phyloP scores from a whole-genome alignment of 2,888 invertebrate species.

The Ichneumoninae sp. region DNA sequence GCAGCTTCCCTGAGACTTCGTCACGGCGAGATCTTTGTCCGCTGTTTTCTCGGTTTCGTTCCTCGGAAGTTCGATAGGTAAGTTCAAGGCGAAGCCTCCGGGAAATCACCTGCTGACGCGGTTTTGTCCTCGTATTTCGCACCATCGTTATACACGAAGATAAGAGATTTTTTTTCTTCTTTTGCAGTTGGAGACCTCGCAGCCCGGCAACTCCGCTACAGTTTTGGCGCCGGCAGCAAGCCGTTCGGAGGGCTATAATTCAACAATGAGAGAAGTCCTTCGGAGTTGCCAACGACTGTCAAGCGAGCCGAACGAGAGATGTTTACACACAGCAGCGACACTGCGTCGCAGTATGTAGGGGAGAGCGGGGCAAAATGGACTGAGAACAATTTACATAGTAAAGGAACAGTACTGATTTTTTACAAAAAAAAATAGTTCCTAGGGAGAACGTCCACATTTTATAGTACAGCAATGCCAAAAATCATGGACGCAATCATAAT shows the following conservation, averaged over 20 bases:
- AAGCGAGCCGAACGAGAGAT: background rate
- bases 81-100: background rate
- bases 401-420: too few relatives aligned
- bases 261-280: slow-evolving; percentile 47
- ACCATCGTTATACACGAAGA: background rate
- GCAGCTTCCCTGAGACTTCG: background rate
- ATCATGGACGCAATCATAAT: too few relatives aligned
- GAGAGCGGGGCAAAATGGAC: too few relatives aligned
- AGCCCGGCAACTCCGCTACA: background rate
- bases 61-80: background rate
- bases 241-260: slow-evolving; percentile 30
- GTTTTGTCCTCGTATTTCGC: background rate
- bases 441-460: too few relatives aligned
- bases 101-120: background rate
- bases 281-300: background rate
- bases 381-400: too few relatives aligned
- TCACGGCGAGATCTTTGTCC: background rate
- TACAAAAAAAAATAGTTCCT: too few relatives aligned
- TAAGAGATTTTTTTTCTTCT: background rate
- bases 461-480: too few relatives aligned
- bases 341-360: background rate
- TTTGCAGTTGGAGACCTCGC: slow-evolving; percentile 11
- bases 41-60: background rate
- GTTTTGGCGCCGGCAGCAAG: background rate
- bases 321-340: slow-evolving; percentile 5